A percentile compares a stretch with the other conserved stretches of the same genome.
Conservation (phyloP, 2,797 vertebrate species). For the Tauraco hartlaubi region DNA sequence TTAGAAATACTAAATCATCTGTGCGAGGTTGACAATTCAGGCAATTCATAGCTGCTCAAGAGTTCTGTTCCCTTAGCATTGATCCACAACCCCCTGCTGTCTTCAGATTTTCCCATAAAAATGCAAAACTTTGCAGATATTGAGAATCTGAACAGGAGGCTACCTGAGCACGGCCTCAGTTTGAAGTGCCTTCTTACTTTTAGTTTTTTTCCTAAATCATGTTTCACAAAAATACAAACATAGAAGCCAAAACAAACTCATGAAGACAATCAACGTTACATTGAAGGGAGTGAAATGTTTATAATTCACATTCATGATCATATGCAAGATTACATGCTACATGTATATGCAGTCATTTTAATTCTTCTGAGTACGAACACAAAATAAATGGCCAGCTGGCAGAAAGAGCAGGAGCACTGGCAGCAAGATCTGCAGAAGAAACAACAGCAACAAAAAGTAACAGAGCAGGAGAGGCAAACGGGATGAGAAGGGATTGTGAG, state of each 20-base stretch:
- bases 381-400: background rate
- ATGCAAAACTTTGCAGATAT: background rate
- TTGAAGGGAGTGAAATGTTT: background rate
- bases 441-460: background rate
- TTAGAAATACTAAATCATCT: background rate
- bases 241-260: background rate
- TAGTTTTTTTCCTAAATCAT: fast-evolving
- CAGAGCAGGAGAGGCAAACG: background rate
- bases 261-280: background rate
- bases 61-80: background rate
- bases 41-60: background rate
- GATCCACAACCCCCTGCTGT: background rate
- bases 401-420: background rate
- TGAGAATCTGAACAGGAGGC: background rate
- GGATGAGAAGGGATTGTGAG: background rate
- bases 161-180: background rate
- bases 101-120: background rate
- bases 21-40: fast-evolving
- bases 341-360: background rate
- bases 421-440: background rate
- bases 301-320: background rate
- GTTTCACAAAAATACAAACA: background rate
- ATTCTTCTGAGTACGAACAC: background rate
- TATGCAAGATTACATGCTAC: background rate
- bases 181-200: background rate